Conservation (phyloP, 2,797 vertebrate genomes). For the Mycteria americana region DNA sequence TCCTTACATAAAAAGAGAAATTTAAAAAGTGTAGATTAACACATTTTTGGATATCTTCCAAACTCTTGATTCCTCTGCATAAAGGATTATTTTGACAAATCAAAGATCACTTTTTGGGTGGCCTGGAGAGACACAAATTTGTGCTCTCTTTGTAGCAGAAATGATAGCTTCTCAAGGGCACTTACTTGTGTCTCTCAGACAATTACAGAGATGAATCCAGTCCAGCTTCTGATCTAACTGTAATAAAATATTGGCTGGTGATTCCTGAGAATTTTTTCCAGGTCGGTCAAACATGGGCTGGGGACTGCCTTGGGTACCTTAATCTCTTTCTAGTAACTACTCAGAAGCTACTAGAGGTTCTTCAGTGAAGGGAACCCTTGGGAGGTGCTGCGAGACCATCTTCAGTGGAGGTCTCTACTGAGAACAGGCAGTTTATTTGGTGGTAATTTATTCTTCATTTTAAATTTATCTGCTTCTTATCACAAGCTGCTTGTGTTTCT, state of each 20-base stretch:
- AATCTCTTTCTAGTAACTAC: neutral
- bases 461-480: neutral
- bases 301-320: neutral
- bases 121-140: neutral
- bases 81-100: constrained; percentile 56
- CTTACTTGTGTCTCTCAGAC: neutral
- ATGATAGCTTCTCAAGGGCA: neutral
- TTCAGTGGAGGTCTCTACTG: neutral
- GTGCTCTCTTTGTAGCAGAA: neutral
- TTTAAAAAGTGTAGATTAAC: constrained; percentile 49
- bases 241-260: neutral
- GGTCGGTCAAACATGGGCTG: neutral
- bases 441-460: neutral
- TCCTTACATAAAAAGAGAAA: constrained; percentile 36
- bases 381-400: neutral
- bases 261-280: neutral
- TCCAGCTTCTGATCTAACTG: neutral
- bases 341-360: neutral
- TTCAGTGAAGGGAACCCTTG: neutral
- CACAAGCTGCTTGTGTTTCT: neutral
- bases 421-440: neutral
- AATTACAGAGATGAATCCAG: neutral
- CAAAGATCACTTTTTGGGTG: constrained; percentile 54
- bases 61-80: constrained; percentile 5
- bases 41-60: constrained; percentile 53